phyloP scores from a whole-genome alignment of 2,113 vertebrate species.

The Paradisaea rubra region DNA sequence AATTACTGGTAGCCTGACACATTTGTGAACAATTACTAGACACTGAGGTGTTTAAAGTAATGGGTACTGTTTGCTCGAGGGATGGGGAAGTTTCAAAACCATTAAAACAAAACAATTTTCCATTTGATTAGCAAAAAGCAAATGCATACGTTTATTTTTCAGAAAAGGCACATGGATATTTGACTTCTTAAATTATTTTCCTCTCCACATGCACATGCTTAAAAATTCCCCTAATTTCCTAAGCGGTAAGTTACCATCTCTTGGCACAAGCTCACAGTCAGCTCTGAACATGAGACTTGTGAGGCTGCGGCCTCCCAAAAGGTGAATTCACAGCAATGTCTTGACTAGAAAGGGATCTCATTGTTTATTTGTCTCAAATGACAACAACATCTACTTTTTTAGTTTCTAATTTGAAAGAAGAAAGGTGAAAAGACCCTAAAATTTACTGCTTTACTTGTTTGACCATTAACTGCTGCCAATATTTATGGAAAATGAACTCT shows the following conservation, averaged over 20 bases:
- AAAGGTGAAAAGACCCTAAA: neutral
- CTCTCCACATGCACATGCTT: neutral
- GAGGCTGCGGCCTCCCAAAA: neutral
- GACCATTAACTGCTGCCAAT: neutral
- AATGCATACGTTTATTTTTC: slow-evolving; percentile 21
- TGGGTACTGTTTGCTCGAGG: slow-evolving; percentile 68
- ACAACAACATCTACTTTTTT: neutral
- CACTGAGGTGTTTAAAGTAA: slow-evolving; percentile 77
- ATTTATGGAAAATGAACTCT: neutral
- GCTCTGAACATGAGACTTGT: neutral
- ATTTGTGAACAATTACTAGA: slow-evolving; percentile 81
- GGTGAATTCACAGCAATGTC: neutral
- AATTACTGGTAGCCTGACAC: slow-evolving; percentile 77
- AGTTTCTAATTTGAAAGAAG: neutral
- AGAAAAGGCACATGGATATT: neutral
- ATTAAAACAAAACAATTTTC: slow-evolving; percentile 72
- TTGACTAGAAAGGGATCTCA: neutral
- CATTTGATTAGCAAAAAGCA: slow-evolving; percentile 69
- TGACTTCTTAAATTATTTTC: slow-evolving; percentile 34
- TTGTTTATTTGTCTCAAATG: neutral
- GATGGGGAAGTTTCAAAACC: slow-evolving; percentile 72
- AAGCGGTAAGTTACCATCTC: neutral
- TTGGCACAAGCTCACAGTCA: neutral
- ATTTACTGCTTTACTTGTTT: neutral
- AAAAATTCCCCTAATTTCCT: neutral